Evolutionary conservation across 2,113 vertebrate species (phyloP).

Genomic region (Prunella himalayana): DNA sequence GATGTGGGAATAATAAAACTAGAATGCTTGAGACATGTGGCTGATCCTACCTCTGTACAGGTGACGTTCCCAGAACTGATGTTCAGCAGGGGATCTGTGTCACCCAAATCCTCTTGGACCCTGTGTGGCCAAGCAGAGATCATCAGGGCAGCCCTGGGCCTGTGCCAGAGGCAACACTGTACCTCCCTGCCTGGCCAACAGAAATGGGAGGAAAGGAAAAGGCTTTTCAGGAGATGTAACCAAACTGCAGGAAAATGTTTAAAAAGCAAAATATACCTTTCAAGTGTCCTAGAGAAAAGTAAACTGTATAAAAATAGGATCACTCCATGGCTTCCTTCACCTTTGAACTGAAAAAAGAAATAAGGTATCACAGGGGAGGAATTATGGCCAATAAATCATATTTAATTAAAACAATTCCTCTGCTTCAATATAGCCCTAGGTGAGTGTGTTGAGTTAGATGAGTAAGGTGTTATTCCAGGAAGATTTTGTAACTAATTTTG

Average conservation of each 20-base stretch:
- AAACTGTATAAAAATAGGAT: constrained; percentile 89
- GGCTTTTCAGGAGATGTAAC: neutral
- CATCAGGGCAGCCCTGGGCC: rapidly evolving
- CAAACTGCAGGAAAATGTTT: neutral
- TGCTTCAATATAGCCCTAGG: neutral
- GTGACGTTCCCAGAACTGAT: constrained; percentile 63
- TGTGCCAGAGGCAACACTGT: rapidly evolving
- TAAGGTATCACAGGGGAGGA: neutral
- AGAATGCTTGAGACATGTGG: neutral
- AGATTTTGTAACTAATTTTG: neutral
- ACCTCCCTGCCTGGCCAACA: rapidly evolving
- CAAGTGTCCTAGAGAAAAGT: constrained; percentile 81
- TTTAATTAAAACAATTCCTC: neutral
- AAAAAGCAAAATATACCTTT: constrained; percentile 68
- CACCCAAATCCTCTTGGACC: constrained; percentile 76
- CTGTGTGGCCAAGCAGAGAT: constrained; percentile 36
- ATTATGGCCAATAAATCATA: neutral
- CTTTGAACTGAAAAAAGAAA: constrained; percentile 74
- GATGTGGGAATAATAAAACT: neutral
- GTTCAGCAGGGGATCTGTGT: constrained; percentile 69
- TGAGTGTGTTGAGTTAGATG: neutral
- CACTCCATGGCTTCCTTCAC: constrained; percentile 79
- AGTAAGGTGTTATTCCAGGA: neutral
- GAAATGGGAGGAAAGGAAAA: neutral
- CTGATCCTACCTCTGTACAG: constrained; percentile 78